Percentiles rank a stretch among this genome's conserved stretches.
phyloP scores from a whole-genome alignment of 1,140 invertebrate species.

The Neoseiulus cucumeris region DNA sequence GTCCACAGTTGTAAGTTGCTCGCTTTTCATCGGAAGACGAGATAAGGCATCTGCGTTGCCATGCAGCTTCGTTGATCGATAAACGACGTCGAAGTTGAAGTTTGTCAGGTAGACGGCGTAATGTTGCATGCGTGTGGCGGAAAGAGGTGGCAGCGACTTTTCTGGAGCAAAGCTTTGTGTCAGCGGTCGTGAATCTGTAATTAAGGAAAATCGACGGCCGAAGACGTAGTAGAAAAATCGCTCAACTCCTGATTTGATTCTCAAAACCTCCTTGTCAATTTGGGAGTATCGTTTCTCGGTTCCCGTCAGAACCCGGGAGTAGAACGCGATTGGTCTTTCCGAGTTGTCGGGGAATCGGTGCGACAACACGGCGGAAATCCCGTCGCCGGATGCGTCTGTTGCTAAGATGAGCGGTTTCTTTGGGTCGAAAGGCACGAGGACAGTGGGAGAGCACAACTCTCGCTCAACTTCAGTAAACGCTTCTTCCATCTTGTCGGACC shows the following conservation, averaged over 20 bases:
- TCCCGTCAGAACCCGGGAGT: conserved; percentile 27
- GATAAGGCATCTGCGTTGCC: no score
- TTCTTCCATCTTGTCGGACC: neutral
- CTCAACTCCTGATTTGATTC: conserved; percentile 32
- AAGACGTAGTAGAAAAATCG: conserved; percentile 34
- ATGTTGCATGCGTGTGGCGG: conserved; percentile 25
- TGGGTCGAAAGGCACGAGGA: neutral
- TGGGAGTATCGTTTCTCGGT: conserved; percentile 31
- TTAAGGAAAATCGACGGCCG: conserved; percentile 29
- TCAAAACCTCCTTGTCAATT: conserved; percentile 34
- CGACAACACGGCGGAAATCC: conserved; percentile 30
- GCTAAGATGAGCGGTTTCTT: neutral
- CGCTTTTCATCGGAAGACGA: no score
- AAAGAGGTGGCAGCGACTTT: conserved; percentile 21
- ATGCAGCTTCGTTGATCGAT: no score
- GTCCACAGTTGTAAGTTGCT: no score
- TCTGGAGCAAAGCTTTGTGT: conserved; percentile 27
- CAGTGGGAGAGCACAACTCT: neutral
- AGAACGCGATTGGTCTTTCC: conserved; percentile 30
- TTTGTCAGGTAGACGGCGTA: conserved; percentile 22
- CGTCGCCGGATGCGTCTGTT: conserved; percentile 31
- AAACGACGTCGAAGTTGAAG: no score
- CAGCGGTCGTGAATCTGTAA: conserved; percentile 33
- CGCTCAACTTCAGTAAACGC: neutral
- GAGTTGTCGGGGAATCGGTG: conserved; percentile 26